Evolutionary conservation across 2,888 invertebrate genomes (phyloP), one percentile per base, ranked within the genome.

Genomic region (Tholera decimalis): DNA sequence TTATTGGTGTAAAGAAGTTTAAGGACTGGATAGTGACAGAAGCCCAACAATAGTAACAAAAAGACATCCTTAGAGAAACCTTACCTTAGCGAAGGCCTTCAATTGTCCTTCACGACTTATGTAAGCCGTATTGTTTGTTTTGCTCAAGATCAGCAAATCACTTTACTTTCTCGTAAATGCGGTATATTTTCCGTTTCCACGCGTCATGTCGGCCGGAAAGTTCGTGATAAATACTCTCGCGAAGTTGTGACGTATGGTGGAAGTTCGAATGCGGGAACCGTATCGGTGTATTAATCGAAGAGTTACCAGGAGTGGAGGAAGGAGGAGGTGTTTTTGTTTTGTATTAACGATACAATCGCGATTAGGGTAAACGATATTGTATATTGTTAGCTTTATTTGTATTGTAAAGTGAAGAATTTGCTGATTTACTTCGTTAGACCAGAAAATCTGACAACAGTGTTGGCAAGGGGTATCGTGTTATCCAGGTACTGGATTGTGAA

Each of bases 211-310:
- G 37, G 11, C 54, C 41, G 58, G 4, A 9, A 73, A 74, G 39
- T 68, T 73, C 20, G 51, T 59, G 73, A 73, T 69, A 74, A 68
- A 73, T 68, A 62, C 74, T 58, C 59, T 3, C n/a, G 13, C 37
- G 28, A 66, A 73, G 53, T 73, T 55, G 44, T 61, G 55, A 57
- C 62, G 69, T 59, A 69, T 69, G 69, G 43, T 39, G 4, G 13
- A 53, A 73, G 33, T 73, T 73, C 13, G 20, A 9, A 53, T 41
- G 28, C 50, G 18, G 46, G 47, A 41, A 22, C 0, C 56, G 63
- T 63, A 71, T 70, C 54, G 54, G 49, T 55, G 33, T 65, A 39
- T 55, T 66, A 46, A 68, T 68, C 69, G 50, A 22, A 33, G 18
- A 46, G 50, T 28, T 33, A 46, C 1, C 7, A 15, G 8, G 28